phyloP scores from a whole-genome alignment of 2,888 invertebrate species.

The Megastigmus dorsalis region DNA sequence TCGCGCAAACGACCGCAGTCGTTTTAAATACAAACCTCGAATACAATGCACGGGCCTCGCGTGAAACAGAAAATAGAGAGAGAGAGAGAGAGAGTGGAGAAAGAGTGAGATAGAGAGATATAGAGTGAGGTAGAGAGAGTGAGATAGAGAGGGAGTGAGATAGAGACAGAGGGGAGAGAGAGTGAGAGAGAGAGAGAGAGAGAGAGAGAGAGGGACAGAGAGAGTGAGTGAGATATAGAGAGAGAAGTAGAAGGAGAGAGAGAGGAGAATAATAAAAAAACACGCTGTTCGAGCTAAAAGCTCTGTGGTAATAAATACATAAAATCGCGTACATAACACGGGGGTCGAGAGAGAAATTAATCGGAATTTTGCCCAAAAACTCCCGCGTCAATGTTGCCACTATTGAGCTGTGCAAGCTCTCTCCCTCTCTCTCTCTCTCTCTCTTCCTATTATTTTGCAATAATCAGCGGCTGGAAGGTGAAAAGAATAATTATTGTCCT shows the following conservation, averaged over 20 bases:
- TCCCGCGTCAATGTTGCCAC: too few relatives aligned
- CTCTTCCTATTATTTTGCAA: too few relatives aligned
- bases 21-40: slow-evolving; percentile 22
- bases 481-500: too few relatives aligned
- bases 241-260: not conserved
- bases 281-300: not conserved
- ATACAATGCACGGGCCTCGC: too few relatives aligned
- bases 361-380: slow-evolving; percentile 49
- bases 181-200: slow-evolving; percentile 25
- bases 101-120: slow-evolving; percentile 21
- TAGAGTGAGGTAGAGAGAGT: slow-evolving; percentile 21
- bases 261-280: too few relatives aligned
- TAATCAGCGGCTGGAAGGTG: too few relatives aligned
- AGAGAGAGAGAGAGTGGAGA: not conserved
- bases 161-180: not conserved
- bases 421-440: too few relatives aligned
- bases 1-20: slow-evolving; percentile 1
- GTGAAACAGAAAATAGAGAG: too few relatives aligned
- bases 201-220: not conserved
- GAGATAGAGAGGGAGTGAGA: slow-evolving; percentile 34
- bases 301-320: slow-evolving; percentile 37
- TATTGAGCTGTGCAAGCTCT: too few relatives aligned
- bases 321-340: slow-evolving; percentile 37
- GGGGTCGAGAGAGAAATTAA: slow-evolving; percentile 40
- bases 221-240: not conserved